A percentile compares a stretch with the other conserved stretches of the same genome.
These are phyloP conservation scores for Acipenser transmontanus DNA, from an alignment of 2,797 vertebrate species.

Conservation along the genomic window DNA sequence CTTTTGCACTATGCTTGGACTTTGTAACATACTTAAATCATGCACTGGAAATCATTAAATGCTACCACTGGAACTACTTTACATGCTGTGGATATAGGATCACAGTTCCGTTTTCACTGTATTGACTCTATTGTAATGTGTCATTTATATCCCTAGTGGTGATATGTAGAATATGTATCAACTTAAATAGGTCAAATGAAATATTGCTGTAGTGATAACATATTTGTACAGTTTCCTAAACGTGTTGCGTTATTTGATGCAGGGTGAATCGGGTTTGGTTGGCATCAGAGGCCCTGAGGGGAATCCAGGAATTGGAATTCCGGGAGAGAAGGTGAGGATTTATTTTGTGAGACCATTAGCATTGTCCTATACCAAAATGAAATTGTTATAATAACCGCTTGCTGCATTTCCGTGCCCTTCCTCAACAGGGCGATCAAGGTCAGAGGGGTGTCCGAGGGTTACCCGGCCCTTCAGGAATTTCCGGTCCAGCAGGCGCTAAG, in stretches of 20 bases:
- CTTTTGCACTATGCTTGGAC: too few relatives aligned
- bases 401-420: constrained; percentile 15
- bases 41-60: too few relatives aligned
- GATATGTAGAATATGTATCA: too few relatives aligned
- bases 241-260: neutral
- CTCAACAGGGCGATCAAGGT: constrained; percentile 78
- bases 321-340: constrained; percentile 74
- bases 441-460: constrained; percentile 78
- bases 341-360: neutral
- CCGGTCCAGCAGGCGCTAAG: constrained; percentile 79
- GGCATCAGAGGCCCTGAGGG: constrained; percentile 77
- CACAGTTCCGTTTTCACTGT: too few relatives aligned
- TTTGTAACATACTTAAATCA: too few relatives aligned
- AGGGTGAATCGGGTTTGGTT: constrained; percentile 77
- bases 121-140: too few relatives aligned
- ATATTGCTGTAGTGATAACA: too few relatives aligned
- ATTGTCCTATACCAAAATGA: neutral
- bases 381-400: constrained; percentile 13
- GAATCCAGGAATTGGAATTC: constrained; percentile 68
- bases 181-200: too few relatives aligned
- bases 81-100: too few relatives aligned
- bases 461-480: constrained; percentile 68
- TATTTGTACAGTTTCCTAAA: too few relatives aligned
- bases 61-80: too few relatives aligned
- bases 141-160: too few relatives aligned